Base-by-base conservation (phyloP, 2,888 invertebrate genomes). In the Trissolcus japonicus region DNA sequence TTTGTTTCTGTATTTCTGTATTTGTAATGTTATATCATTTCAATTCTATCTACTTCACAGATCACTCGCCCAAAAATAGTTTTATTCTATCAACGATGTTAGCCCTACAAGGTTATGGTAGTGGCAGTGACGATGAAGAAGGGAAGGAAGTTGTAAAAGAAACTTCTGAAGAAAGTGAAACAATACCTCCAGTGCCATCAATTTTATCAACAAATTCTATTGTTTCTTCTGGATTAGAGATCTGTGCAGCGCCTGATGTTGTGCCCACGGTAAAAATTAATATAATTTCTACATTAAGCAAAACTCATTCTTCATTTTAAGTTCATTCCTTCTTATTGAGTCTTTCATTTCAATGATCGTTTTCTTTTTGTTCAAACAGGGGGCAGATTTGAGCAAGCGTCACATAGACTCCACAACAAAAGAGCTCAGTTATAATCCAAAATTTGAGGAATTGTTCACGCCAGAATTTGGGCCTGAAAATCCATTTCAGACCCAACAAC, bases 381-480 rank as follows among this genome's bases (percentile, higher is more conserved):
- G 94, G 59, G 91, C 93, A 66, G 93, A 93, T 81, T 93, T 94
- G 73, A 92, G 93, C 25, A 90, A 93, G 69, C 90, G 93, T 13
- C 93, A 95, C 73, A 90, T 98, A 79, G 95, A 96, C 88, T 93
- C 95, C 1, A 93, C 93, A 48, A 91, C 93, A 0, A 95, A 95
- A 86, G 98, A 98, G 90, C 89, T 99, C 1, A 91, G 91, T 79
- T 95, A 95, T 87, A 99, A 99, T 91, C 96, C 98, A 0, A 98
- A 95, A 85, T 98, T 93, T 89, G 98, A 99, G 67, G 97, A 99
- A 86, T 90, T 99, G 2, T 99, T 94, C 91, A 95, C 98, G 3
- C 98, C 98, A 0, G 92, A 94, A 78, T 92, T 95, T 56, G 99
- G 99, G 0, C 99, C 99, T 0, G 94, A 93, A 81, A 98, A 99